Evolutionary conservation across 1,140 invertebrate species (phyloP), one percentile per base, ranked within the genome.

Genomic region (Drosophila parabipectinata): DNA sequence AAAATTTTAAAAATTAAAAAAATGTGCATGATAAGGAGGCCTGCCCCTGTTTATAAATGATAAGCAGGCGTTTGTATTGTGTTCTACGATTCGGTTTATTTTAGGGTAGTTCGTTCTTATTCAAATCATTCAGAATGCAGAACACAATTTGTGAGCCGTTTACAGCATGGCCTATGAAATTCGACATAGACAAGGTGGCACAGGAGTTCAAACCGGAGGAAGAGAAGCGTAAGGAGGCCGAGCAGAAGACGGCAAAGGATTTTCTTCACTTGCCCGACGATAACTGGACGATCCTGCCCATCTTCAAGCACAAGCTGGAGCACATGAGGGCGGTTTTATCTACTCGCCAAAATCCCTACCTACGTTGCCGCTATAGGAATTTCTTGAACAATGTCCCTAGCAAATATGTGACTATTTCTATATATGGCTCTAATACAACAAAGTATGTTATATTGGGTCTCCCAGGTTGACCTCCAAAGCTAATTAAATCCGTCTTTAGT

Each of bases 111-210:
- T 24, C 5, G 52, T 52, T 8, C 34, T 39, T 55, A 24, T 12
- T 24, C 28, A 57, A 44, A 45, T 60, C 4, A 0, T n/a, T 50
- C 47, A 82, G 55, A 15, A 64, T 64, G 55, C 26, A 37, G 4
- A 68, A 79, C 45, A 58, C 72, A 5, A 84, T 89, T 61, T 90
- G 82, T 34, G 79, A 90, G 41, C 67, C 87, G 12, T 75, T 75
- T 32, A 80, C 82, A 15, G 50, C 66, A 60, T 72, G 75, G 6
- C 87, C 87, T 4, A 52, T 68, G 1, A 59, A 75, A 45, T 55
- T 90, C 15, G 77, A 87, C 28, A 80, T 90, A n/a, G 60, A 76
- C 4, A 53, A 83, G 47, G 44, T 88, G 10, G 34, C 47, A 0
- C 52, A 48, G 0, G 83, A 88, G 37, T 81, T 73, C 34, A 74